A percentile compares a stretch with the other conserved stretches of the same genome.
These are phyloP conservation scores for Homarus americanus DNA, from an alignment of 1,140 invertebrate species.

Conservation along the genomic window DNA sequence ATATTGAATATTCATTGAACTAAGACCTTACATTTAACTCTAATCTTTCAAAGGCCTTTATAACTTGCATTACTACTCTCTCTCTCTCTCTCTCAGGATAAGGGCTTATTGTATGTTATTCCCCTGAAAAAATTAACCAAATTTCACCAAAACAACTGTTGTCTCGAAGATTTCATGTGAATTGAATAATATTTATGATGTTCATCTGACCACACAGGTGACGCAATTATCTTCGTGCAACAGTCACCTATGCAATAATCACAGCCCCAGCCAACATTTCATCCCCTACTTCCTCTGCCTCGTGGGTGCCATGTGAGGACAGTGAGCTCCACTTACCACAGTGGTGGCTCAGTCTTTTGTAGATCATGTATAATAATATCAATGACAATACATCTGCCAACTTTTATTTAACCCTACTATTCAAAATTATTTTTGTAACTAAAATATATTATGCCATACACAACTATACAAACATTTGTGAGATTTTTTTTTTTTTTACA, in stretches of 20 bases:
- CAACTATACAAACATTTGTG: too few species aligned
- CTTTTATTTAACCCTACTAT: constrained; percentile 2
- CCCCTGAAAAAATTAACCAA: background rate
- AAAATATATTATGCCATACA: too few species aligned
- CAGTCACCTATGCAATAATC: constrained; percentile 3
- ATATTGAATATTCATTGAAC: background rate
- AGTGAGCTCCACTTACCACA: background rate
- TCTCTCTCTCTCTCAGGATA: background rate
- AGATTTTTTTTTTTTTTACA: too few species aligned
- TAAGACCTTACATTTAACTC: background rate
- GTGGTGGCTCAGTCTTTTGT: constrained; percentile 27
- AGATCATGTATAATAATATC: constrained; percentile 42
- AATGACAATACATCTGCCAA: constrained; percentile 2
- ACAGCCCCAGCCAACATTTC: constrained; percentile 10
- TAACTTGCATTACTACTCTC: background rate
- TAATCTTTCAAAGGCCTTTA: background rate
- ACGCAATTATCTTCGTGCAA: background rate
- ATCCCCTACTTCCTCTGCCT: constrained; percentile 5
- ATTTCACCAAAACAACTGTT: background rate
- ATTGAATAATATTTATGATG: background rate
- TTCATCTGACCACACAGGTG: background rate
- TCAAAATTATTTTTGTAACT: too few species aligned
- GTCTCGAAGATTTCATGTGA: background rate
- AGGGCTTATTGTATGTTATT: background rate
- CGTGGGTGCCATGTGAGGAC: constrained; percentile 36